Evolutionary conservation across 2,888 invertebrate species (phyloP).

Genomic region (Loripinus fragilis): DNA sequence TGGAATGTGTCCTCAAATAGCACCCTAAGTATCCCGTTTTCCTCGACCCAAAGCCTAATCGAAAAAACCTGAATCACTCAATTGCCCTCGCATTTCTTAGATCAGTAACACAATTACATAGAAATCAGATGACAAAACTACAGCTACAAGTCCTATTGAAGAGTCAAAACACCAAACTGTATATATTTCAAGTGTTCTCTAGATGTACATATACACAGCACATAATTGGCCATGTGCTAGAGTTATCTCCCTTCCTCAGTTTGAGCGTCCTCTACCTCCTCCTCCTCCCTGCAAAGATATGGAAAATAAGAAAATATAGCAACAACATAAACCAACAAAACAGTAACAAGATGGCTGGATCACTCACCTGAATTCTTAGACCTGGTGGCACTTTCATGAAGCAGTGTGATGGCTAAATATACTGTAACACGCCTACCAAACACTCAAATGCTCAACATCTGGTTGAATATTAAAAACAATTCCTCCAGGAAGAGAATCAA

Average conservation of each 20-base stretch:
- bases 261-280: not conserved
- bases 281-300: not conserved
- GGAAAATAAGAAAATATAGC: not conserved
- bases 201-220: conserved; percentile 15
- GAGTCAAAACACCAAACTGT: conserved; percentile 20
- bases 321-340: too few species aligned
- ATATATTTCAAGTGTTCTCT: conserved; percentile 18
- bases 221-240: not conserved
- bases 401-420: too few species aligned
- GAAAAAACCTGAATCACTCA: not conserved
- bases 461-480: too few species aligned
- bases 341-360: too few species aligned
- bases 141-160: conserved; percentile 1
- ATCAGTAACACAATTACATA: conserved; percentile 6
- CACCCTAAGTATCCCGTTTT: too few species aligned
- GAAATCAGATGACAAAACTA: conserved; percentile 16
- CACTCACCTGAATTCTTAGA: too few species aligned
- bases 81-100: not conserved
- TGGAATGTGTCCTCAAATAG: too few species aligned
- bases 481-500: too few species aligned
- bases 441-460: too few species aligned
- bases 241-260: not conserved
- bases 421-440: too few species aligned
- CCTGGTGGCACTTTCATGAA: too few species aligned
- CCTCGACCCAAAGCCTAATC: too few species aligned